Base-by-base conservation (phyloP, 2,888 invertebrate genomes). In the Junonia oenone region DNA sequence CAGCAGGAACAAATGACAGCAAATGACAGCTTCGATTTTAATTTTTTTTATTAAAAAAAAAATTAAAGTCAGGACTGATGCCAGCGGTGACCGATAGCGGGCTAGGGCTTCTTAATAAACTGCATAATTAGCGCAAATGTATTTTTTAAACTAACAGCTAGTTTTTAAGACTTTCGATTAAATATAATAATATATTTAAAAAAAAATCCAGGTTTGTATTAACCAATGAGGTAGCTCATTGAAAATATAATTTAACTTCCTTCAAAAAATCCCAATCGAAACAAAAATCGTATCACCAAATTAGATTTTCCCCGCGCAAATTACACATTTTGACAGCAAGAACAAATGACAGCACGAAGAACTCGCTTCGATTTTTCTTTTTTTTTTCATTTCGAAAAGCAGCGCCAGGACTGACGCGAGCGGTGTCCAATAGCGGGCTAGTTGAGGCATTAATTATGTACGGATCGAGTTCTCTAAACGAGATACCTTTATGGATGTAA, bases 401-500 rank as follows among this genome's bases (percentile, higher is more conserved):
- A 43, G n/a, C 43, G 43, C 26, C 43, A 43, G 22, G 26, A 26
- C 43, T 43, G 22, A 43, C 26, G 26, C 13, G 26, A 13, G 13
- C 22, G 43, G 43, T 43, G 43, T 43, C 43, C 43, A 43, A 43
- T 43, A 17, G 38, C 38, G 38, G 43, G 43, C 43, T 43, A 43
- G 43, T 43, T 43, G 43, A 43, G 26, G 26, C 43, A 43, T 43
- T 43, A 43, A 43, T 43, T 43, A 43, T 43, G 22, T 13, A 13
- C 43, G 43, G 13, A 54, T 54, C 47, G 26, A 11, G 48, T 54
- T 54, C 31, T 38, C 35, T 48, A 22, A 43, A 54, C 37, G 26
- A 26, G 48, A 54, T 37, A 54, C 47, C 47, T 47, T 47, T 22
- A 40, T 40, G 38, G 38, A 33, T 13, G 54, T 17, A 54, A 48